A percentile compares a stretch with the other conserved stretches of the same genome.
phyloP scores from a whole-genome alignment of 2,888 invertebrate species.

The Allolobophora icterica region DNA sequence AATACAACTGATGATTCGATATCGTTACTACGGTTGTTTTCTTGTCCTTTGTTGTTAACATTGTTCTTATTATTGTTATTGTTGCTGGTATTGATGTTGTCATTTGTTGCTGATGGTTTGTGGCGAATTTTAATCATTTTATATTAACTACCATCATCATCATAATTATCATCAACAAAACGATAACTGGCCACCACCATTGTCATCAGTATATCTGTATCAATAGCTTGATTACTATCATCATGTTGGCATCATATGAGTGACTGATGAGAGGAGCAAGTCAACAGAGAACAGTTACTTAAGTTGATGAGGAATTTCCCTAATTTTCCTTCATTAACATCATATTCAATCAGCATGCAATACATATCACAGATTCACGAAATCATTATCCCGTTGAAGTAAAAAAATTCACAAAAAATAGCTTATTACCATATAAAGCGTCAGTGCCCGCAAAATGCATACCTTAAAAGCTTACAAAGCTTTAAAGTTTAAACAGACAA shows the following conservation, averaged over 20 bases:
- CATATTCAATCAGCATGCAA: conserved; percentile 3
- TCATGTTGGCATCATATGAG: too few species aligned
- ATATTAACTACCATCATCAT: not conserved
- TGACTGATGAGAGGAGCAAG: not conserved
- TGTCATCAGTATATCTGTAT: not conserved
- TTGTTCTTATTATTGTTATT: not conserved
- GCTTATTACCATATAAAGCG: not conserved
- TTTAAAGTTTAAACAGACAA: not conserved
- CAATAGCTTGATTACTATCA: too few species aligned
- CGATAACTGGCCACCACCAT: not conserved
- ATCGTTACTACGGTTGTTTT: not conserved
- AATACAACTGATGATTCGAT: not conserved
- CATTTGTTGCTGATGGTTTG: not conserved
- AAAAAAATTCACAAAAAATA: not conserved
- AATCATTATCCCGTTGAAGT: not conserved
- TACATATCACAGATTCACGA: conserved; percentile 3
- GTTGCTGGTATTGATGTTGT: not conserved
- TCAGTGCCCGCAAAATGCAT: not conserved
- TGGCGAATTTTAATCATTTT: not conserved
- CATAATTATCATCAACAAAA: too few species aligned
- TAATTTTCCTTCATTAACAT: conserved; percentile 9
- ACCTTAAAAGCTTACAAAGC: not conserved
- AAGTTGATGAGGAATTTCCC: not conserved
- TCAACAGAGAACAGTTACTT: conserved; percentile 8
- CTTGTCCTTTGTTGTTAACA: not conserved